Evolutionary conservation across 2,888 invertebrate species (phyloP), one percentile per base, ranked within the genome.

Genomic region (Meghimatium bilineatum): DNA sequence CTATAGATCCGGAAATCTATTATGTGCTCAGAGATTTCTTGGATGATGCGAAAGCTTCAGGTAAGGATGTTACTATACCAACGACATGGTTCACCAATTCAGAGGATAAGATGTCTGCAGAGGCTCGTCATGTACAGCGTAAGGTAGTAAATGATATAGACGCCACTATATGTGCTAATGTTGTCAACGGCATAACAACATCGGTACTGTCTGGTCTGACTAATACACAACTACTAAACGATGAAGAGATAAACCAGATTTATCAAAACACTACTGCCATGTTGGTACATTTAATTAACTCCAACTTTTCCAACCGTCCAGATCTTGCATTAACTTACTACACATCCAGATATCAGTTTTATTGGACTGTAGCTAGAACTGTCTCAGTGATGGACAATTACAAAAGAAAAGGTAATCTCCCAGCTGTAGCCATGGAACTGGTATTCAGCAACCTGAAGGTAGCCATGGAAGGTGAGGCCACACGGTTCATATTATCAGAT

Each of bases 111-210:
- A 10, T 20, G 3, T 3, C 8, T 38, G 44, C 29, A n/a, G 29
- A 74, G 14, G 1, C 17, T 8, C 20, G 69, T 5, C 17, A 36
- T 14, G 17, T 6, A 1, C 3, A 6, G 14, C 20, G 14, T 23
- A 44, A 20, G 20, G 26, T 38, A 38, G 88, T 91, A 1, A 91
- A 91, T 86, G 91, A 91, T 84, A 88, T 91, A 26, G 91, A 90
- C 80, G 87, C 88, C 32, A 90, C 91, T 0, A 90, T 91, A n/a
- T 86, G 89, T 10, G 90, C 91, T 23, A 90, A 91, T 77, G 86
- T 87, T 38, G 82, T 91, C 32, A 90, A 87, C 77, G 91, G 90
- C 34, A 89, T 90, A 36, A 91, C 91, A 14, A 85, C 89, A 1
- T 83, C 88, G 10, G 86, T 91, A 3, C 77, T 90, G 23, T 87